phyloP scores from a whole-genome alignment of 2,113 vertebrate genomes.

The Neofelis nebulosa region DNA sequence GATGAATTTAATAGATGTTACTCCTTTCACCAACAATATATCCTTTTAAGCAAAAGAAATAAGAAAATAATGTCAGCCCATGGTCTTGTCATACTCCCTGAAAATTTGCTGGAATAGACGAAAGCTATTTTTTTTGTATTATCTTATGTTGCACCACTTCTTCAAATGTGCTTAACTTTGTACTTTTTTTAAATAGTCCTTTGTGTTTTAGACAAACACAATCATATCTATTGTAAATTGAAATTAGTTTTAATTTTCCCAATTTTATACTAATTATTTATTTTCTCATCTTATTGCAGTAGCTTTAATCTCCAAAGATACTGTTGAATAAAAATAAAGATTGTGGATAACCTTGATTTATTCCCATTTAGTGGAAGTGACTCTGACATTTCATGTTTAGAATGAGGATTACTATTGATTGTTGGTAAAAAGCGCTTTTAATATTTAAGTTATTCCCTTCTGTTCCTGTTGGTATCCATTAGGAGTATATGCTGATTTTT shows the following conservation, averaged over 20 bases:
- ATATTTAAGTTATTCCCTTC: neutral
- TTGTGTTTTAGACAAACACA: conserved; percentile 27
- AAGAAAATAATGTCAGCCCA: neutral
- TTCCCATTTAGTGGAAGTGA: conserved; percentile 25
- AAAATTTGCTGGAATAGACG: neutral
- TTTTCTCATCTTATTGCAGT: neutral
- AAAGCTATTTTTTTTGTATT: neutral
- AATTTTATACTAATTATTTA: conserved; percentile 5
- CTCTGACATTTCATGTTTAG: conserved; percentile 13
- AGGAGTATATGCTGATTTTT: neutral
- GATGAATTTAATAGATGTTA: neutral
- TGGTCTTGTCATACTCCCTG: neutral
- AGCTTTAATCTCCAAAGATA: conserved; percentile 33
- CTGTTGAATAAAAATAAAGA: neutral
- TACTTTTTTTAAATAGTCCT: conserved; percentile 25
- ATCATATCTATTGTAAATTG: neutral
- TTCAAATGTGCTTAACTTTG: conserved; percentile 17
- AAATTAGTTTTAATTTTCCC: neutral
- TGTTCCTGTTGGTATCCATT: neutral
- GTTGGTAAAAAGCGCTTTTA: conserved; percentile 20
- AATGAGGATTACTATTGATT: neutral
- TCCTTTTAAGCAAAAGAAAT: conserved; percentile 34
- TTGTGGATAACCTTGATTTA: neutral
- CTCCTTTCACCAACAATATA: neutral
- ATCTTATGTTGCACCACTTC: neutral